These are phyloP conservation scores for Drosophila rhopaloa DNA, from an alignment of 1,140 invertebrate genomes.

Conservation along the genomic window DNA sequence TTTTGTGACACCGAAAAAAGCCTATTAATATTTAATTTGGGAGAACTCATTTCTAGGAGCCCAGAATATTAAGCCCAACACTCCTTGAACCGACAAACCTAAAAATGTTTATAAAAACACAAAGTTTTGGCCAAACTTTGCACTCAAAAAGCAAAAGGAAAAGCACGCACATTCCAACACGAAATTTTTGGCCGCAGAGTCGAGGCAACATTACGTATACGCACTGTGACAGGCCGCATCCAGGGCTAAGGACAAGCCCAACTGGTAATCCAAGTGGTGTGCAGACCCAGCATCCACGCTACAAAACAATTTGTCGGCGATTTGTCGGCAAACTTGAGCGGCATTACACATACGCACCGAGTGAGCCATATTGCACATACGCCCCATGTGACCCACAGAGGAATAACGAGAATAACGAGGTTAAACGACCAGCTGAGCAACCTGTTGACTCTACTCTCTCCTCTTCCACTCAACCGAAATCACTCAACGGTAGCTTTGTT, in stretches of 20 bases:
- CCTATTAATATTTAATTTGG: slow-evolving; percentile 2
- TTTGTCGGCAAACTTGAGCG: slow-evolving; percentile 36
- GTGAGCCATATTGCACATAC: slow-evolving; percentile 41
- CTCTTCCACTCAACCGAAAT: not conserved
- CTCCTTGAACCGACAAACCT: slow-evolving; percentile 6
- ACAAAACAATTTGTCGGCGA: slow-evolving; percentile 71
- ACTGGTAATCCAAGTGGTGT: slow-evolving; percentile 64
- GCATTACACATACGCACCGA: not conserved
- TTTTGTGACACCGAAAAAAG: not conserved
- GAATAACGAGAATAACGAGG: slow-evolving; percentile 15
- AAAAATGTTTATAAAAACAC: slow-evolving; percentile 14
- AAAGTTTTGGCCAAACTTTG: slow-evolving; percentile 22
- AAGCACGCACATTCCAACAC: not conserved
- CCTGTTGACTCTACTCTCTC: slow-evolving; percentile 48
- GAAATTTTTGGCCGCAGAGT: slow-evolving; percentile 9
- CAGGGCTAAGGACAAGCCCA: slow-evolving; percentile 28
- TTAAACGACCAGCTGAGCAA: slow-evolving; percentile 43
- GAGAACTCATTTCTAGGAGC: not conserved
- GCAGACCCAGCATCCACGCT: slow-evolving; percentile 33
- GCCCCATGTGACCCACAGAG: slow-evolving; percentile 39
- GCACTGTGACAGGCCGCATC: slow-evolving; percentile 15
- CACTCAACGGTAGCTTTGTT: slow-evolving; percentile 48
- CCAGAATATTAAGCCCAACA: not conserved
- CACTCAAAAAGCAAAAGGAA: not conserved
- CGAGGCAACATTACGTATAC: slow-evolving; percentile 44